Evolutionary conservation across 2,888 invertebrate species (phyloP).

Genomic region (Cerceris ruficornis): DNA sequence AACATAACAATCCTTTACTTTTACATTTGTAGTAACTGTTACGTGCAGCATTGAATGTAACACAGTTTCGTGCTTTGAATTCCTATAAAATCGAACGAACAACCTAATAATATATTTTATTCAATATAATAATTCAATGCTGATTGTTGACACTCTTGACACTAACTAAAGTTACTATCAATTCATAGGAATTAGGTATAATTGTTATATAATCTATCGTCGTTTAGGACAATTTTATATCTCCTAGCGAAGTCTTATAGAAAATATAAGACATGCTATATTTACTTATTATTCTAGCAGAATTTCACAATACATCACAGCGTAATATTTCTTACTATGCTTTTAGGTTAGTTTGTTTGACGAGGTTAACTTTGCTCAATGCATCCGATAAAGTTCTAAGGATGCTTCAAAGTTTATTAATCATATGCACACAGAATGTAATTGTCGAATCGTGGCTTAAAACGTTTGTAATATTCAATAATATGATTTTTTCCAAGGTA

Average conservation of each 20-base stretch:
- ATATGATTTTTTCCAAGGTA: conserved; percentile 65
- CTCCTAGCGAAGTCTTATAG: conserved; percentile 10
- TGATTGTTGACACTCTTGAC: conserved; percentile 65
- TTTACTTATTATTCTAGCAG: conserved; percentile 32
- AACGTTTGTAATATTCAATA: conserved; percentile 32
- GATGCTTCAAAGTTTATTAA: conserved; percentile 21
- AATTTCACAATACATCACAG: conserved; percentile 51
- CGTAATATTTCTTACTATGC: conserved; percentile 42
- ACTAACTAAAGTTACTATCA: conserved; percentile 47
- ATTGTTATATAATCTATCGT: conserved; percentile 45
- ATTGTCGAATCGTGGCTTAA: conserved; percentile 18
- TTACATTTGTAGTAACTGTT: not conserved
- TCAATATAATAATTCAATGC: conserved; percentile 28
- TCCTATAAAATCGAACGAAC: not conserved
- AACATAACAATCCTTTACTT: not conserved
- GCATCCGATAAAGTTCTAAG: conserved; percentile 20
- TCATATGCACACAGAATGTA: conserved; percentile 27
- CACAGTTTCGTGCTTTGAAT: not conserved
- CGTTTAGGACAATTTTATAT: conserved; percentile 29
- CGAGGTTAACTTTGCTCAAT: conserved; percentile 70
- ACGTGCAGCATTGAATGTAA: not conserved
- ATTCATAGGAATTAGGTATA: conserved; percentile 28
- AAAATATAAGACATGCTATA: conserved; percentile 29
- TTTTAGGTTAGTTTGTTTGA: conserved; percentile 79
- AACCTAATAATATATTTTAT: conserved; percentile 13